Evolutionary conservation across 2,888 invertebrate species (phyloP), one percentile per base, ranked within the genome.

Genomic region (Troides aeacus): DNA sequence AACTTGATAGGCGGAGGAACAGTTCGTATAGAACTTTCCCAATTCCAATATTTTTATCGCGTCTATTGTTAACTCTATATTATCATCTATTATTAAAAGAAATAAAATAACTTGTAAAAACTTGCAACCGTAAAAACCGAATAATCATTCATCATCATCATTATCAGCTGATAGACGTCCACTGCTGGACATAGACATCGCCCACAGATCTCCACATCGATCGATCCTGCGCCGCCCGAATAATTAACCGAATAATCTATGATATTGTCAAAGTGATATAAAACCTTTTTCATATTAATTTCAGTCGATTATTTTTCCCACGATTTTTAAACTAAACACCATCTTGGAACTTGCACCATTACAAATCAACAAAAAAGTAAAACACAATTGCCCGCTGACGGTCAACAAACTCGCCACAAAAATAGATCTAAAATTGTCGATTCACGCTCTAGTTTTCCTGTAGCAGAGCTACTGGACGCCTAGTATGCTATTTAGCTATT

Each of bases 401-500:
- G 21, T 42, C 58, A 62, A 46, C 46, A 36, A 57, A 15, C 17
- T 42, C 42, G n/a, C 8, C 18, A 30, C 46, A 63, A 63, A 63
- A 59, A 59, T 36, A 18, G 46, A 53, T 57, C 2, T 58, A 62
- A 68, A 64, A 64, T 50, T 64, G 64, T 68, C 39, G 30, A 64
- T 53, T 68, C 68, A 68, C 63, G 63, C 59, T 68, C 21, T 12
- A 58, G 39, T 68, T 68, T 59, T 24, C 63, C 46, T 60, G 57
- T 39, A 59, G 58, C 50, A 36, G 7, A 68, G 39, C 39, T 59
- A 68, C 67, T 68, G 68, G 68, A 68, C 63, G 50, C 39, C 59
- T 59, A 59, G 59, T 68, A 67, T 24, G 59, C 62, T 63, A 63
- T 56, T 69, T 65, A 65, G 62, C 62, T 66, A 70, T 70, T 70